Base-by-base conservation (phyloP, 2,888 invertebrate species). In the Eilema caniola region DNA sequence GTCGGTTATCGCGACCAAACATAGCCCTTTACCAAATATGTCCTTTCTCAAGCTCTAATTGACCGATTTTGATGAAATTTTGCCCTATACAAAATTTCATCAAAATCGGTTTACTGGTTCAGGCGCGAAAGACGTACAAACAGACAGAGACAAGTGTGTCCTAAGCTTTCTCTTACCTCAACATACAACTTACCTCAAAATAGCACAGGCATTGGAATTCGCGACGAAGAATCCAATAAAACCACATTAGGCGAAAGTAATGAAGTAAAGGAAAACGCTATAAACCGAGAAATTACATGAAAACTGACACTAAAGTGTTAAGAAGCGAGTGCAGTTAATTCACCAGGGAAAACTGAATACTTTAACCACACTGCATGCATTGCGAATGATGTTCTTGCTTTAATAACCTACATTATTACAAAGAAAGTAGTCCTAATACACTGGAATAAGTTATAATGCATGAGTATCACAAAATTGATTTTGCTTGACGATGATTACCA, bases 321-420 rank as follows among this genome's bases (percentile, higher is more conserved):
- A 75, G 73, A 80, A 75, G 74, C 73, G 69, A 75, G 74, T 78
- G 73, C 78, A 77, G 71, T 66, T 69, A 77, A 75, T 77, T 82
- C 70, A 64, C 78, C 65, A 60, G 66, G 60, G 75, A 72, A 73
- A 70, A 71, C 65, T 72, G 62, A 71, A 73, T 74, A 73, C 56
- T 67, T 71, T 74, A 47, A 69, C 71, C 59, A 59, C 75, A 67
- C 70, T 53, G 59, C 62, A 66, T 56, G 62, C 57, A 66, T 25
- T 56, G 64, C 63, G 57, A 66, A 72, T 62, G 10, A 62, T 62
- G 59, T 67, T 59, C 56, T 59, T n/a, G 33, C 62, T 70, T 64
- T 67, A 66, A 70, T 71, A 70, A 69, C 62, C 62, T 11, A 69
- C 41, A 66, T 68, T 66, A 23, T 59, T 64, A 62, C 37, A 62